Conservation (phyloP, 2,888 invertebrate genomes). For the Stratiomys singularior region DNA sequence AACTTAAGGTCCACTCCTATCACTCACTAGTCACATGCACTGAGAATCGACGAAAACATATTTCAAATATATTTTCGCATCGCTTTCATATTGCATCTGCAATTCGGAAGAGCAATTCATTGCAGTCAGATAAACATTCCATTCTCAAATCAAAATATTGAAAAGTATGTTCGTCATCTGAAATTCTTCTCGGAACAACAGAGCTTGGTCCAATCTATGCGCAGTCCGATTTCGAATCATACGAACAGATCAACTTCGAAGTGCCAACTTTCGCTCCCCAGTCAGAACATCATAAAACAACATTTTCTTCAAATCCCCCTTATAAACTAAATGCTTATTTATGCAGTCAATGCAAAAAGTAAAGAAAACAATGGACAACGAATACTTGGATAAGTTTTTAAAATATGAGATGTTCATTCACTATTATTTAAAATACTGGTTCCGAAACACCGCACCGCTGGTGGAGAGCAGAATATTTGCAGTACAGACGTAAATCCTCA, state of each 20-base stretch:
- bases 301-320: too few species aligned
- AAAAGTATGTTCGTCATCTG: too few species aligned
- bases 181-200: too few species aligned
- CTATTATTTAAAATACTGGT: slow-evolving; percentile 39
- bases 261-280: too few species aligned
- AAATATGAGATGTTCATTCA: slow-evolving; percentile 18
- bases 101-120: too few species aligned
- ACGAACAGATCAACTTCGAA: too few species aligned
- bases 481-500: neutral
- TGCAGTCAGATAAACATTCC: too few species aligned
- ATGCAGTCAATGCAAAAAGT: slow-evolving; percentile 2
- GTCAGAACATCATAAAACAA: too few species aligned
- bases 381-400: neutral
- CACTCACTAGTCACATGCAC: neutral
- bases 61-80: slow-evolving; percentile 20
- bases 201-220: too few species aligned
- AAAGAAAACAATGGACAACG: slow-evolving; percentile 12
- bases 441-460: slow-evolving; percentile 5
- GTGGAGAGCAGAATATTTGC: neutral
- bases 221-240: too few species aligned
- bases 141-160: too few species aligned
- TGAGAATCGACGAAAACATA: slow-evolving; percentile 1
- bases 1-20: slow-evolving; percentile 9
- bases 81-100: neutral
- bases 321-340: slow-evolving; percentile 2